Base-by-base conservation (phyloP, 2,113 vertebrate species). In the Mola mola region DNA sequence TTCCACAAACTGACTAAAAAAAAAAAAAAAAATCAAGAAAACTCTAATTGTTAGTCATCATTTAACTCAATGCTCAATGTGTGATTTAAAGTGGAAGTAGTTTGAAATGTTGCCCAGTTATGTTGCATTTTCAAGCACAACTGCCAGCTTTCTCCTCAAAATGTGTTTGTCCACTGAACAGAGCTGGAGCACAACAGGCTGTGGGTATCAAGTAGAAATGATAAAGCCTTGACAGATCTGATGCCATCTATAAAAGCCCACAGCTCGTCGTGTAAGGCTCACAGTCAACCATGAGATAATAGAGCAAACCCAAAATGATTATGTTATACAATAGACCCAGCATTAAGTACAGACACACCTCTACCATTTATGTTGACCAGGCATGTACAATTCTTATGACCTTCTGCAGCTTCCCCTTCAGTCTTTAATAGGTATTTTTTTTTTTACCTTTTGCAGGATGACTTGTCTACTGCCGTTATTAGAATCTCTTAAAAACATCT, bases 11-110 rank as follows among this genome's bases (percentile, higher is more conserved):
- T 3, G 22, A 58, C 57, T 77, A 50, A 38, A 36, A 82, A 77
- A 82, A n/a, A 82, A 50, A 38, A 36, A 82, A 77, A 82, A n/a
- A 82, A 8, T 82, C 71, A 82, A 78, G 73, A 82, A 64, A 63
- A 60, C 49, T 82, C 78, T 58, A 13, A 46, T n/a, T n/a, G n/a
- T n/a, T n/a, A n/a, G n/a, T n/a, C n/a, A n/a, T 55, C 58, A 21
- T 65, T 74, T 74, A 49, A 85, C 73, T 71, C 37, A 11, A 36
- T 51, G 76, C 67, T 63, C 66, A 36, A 58, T 50, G 25, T 50
- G 61, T 37, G 24, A 43, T 66, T 77, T 79, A 51, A 44, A 25
- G 40, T 20, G 42, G 25, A 43, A 53, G 55, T 9, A n/a, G 61
- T 66, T 58, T 73, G 83, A 81, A 80, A 56, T 3, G 15, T 0